Base-by-base conservation (phyloP, 1,140 invertebrate species). In the Diprion similis region DNA sequence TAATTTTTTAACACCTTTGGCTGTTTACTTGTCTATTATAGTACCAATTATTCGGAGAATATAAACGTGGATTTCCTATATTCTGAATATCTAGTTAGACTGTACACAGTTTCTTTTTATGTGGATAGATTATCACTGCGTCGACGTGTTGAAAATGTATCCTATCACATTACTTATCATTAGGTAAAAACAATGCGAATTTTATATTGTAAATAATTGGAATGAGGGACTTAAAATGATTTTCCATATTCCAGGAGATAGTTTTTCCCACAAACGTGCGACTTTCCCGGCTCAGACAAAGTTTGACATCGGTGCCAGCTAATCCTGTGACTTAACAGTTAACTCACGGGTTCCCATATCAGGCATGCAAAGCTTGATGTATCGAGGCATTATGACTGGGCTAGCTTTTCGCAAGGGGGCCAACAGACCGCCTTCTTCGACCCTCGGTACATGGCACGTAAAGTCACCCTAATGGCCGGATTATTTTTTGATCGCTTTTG, bases 331-430 rank as follows among this genome's bases (percentile, higher is more conserved):
- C 75, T 80, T 80, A 79, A 74, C 71, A 66, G 69, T 45, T 74
- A 71, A 77, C 66, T 66, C 76, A 66, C 66, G 78, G 37, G 82
- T 88, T 88, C 86, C 87, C 86, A 88, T 87, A 88, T 88, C 87
- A 87, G 75, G 81, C 76, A 87, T 87, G 86, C 87, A 88, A 88
- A 88, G 87, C 87, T 83, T 88, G 86, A 88, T 88, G 85, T 87
- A 88, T 87, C 84, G 86, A 87, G 81, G 83, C 81, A 85, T 83
- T 84, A 86, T 86, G 84, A 85, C 80, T 79, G 81, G 75, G 78
- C 72, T 81, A 76, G 78, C 51, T 59, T 59, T 59, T 59, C 51
- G 51, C 51, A 59, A 37, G 24, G 76, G 73, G 51, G 77, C 76
- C 76, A 75, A 86, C 84, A 85, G 73, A 84, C 81, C 85, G 81